Base-by-base conservation (phyloP, 2,888 invertebrate genomes). In the Aleiodes leptofemur region DNA sequence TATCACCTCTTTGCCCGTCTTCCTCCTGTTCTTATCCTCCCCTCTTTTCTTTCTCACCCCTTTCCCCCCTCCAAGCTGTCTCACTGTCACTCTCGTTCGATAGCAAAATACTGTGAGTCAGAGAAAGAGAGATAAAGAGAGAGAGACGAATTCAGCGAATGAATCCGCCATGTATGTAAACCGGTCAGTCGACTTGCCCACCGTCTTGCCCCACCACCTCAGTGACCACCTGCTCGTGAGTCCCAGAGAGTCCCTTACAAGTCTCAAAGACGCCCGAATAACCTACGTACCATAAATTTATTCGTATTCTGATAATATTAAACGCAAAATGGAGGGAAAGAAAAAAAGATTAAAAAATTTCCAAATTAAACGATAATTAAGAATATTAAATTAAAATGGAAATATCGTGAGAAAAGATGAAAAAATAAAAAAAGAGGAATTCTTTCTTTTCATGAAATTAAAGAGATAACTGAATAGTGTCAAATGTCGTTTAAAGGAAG, bases 101-200 rank as follows among this genome's bases (percentile, higher is more conserved):
- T 13, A 14, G 59, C 59, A 34, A 11, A 38, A 59, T 29, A 13
- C 6, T 14, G 34, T 14, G 34, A 38, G 61, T 9, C 38, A 64
- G 64, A 64, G 70, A n/a, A 48, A 55, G 55, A 4, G 79, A 80
- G 23, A 23, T 23, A 2, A 23, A 23, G 2, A 23, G 23, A 23
- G 81, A 83, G 34, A 34, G 81, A 83, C 82, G 83, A 82, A 84
- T 85, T 83, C 81, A 38, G 73, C 69, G 72, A 69, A 75, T 70
- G 76, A 84, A 85, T 87, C 85, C 82, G 83, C 85, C 85, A 82
- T 83, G 83, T 85, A 88, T 83, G 83, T 85, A 88, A 89, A 89
- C 89, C 89, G 90, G 90, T 89, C 87, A 84, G 87, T 88, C 87
- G 85, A 86, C 88, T 88, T 87, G 81, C 81, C 69, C 76, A 78